These are phyloP conservation scores for Solen grandis DNA, from an alignment of 1,140 invertebrate genomes.

Conservation along the genomic window DNA sequence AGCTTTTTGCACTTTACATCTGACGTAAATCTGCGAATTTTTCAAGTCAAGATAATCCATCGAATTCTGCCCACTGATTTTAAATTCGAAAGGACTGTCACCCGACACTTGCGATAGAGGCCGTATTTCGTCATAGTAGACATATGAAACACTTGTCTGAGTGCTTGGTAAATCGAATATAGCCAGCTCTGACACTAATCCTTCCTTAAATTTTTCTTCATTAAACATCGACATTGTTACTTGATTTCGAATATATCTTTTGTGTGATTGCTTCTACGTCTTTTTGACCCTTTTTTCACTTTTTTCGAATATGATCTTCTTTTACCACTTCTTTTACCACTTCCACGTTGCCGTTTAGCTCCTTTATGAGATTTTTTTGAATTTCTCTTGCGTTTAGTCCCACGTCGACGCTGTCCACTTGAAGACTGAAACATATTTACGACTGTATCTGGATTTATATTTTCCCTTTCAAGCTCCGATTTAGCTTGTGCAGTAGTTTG, in stretches of 20 bases:
- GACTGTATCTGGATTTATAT: conserved; percentile 23
- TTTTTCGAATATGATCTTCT: conserved; percentile 2
- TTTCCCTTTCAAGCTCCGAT: conserved; percentile 19
- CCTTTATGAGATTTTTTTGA: conserved; percentile 7
- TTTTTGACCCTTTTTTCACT: not conserved
- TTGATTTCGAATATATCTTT: not conserved
- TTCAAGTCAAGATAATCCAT: conserved; percentile 37
- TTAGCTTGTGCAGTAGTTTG: conserved; percentile 49
- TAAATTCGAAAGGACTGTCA: conserved; percentile 51
- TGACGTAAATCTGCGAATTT: conserved; percentile 4
- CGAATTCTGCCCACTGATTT: conserved; percentile 36
- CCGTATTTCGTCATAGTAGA: conserved; percentile 41
- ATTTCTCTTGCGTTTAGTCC: conserved; percentile 4
- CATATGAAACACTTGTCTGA: not conserved
- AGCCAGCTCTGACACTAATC: not conserved
- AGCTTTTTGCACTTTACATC: conserved; percentile 1
- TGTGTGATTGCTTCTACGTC: not conserved
- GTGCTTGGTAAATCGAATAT: not conserved
- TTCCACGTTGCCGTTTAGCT: not conserved
- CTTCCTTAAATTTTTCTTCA: not conserved
- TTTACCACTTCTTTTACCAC: conserved; percentile 6
- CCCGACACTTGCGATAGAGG: conserved; percentile 46
- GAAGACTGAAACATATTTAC: conserved; percentile 8
- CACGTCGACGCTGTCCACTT: not conserved
- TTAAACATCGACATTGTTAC: not conserved